Conservation (phyloP, 2,888 invertebrate genomes). For the Eupithecia subfuscata region DNA sequence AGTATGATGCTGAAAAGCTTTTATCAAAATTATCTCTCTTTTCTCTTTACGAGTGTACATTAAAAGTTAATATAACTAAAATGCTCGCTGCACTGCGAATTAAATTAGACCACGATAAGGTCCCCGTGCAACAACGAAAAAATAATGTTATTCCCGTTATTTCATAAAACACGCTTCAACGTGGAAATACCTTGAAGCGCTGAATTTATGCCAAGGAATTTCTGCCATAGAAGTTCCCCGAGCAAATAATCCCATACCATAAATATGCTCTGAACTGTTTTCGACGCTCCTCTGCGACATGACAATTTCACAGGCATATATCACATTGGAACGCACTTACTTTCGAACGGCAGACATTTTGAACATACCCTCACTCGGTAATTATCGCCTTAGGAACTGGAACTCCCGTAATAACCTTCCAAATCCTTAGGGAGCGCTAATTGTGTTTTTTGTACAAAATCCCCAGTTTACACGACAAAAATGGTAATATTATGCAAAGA, state of each 20-base stretch:
- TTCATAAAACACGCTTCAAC: conserved; percentile 15
- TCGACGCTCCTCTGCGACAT: conserved; percentile 45
- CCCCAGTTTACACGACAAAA: conserved; percentile 44
- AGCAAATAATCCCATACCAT: conserved; percentile 22
- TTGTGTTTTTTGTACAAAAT: conserved; percentile 46
- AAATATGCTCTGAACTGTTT: conserved; percentile 38
- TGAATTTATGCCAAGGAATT: conserved; percentile 18
- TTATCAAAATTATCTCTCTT: background rate
- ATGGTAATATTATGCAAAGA: conserved; percentile 46
- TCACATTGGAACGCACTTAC: conserved; percentile 67
- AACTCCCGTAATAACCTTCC: conserved; percentile 34
- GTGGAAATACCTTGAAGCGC: conserved; percentile 18
- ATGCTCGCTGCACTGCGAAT: background rate
- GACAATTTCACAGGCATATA: conserved; percentile 50
- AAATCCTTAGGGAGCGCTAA: conserved; percentile 43
- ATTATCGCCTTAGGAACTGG: conserved; percentile 53
- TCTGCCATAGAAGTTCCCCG: conserved; percentile 22
- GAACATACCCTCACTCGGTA: conserved; percentile 53
- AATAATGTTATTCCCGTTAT: background rate
- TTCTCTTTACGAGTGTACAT: background rate
- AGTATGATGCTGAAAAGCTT: background rate
- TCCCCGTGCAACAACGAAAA: background rate
- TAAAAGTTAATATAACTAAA: background rate
- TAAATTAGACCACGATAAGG: background rate
- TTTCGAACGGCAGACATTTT: conserved; percentile 60